phyloP scores from a whole-genome alignment of 2,888 invertebrate species.

The Dascillus cervinus region DNA sequence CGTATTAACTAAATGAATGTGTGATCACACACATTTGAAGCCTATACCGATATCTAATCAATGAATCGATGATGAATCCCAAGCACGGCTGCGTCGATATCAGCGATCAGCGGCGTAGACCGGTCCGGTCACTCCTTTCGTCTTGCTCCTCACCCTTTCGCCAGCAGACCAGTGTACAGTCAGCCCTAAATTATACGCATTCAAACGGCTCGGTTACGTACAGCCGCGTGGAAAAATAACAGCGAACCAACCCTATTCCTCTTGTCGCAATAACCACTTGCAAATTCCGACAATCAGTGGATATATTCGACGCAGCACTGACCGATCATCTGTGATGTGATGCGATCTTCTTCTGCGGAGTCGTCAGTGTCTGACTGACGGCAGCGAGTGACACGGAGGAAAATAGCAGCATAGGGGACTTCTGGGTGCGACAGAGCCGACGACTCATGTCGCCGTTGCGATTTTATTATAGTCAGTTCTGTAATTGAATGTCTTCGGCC shows the following conservation, averaged over 20 bases:
- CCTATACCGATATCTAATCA: constrained; percentile 38
- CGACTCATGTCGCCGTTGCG: constrained; percentile 11
- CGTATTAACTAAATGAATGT: constrained; percentile 11
- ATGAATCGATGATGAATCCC: constrained; percentile 40
- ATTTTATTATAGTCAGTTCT: constrained; percentile 27
- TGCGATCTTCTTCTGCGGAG: constrained; percentile 6
- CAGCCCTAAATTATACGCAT: constrained; percentile 25
- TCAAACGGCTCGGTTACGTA: no score
- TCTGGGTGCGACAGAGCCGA: constrained; percentile 7
- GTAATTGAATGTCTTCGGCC: constrained; percentile 29
- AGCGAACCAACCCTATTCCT: no score
- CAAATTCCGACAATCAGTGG: constrained; percentile 23
- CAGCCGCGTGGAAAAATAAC: no score
- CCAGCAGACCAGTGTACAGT: constrained; percentile 25
- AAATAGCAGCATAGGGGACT: constrained; percentile 5
- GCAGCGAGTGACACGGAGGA: constrained; percentile 6
- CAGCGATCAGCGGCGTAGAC: constrained; percentile 32
- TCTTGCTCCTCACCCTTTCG: constrained; percentile 20
- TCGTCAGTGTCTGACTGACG: constrained; percentile 3
- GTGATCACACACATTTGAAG: constrained; percentile 35
- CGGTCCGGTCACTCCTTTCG: constrained; percentile 32
- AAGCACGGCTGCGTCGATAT: constrained; percentile 33
- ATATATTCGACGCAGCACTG: constrained; percentile 6
- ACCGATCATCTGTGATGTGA: constrained; percentile 10
- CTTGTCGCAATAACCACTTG: constrained; percentile 21